Evolutionary conservation across 2,888 invertebrate species (phyloP), one percentile per base, ranked within the genome.

Genomic region (Melieria omissa): DNA sequence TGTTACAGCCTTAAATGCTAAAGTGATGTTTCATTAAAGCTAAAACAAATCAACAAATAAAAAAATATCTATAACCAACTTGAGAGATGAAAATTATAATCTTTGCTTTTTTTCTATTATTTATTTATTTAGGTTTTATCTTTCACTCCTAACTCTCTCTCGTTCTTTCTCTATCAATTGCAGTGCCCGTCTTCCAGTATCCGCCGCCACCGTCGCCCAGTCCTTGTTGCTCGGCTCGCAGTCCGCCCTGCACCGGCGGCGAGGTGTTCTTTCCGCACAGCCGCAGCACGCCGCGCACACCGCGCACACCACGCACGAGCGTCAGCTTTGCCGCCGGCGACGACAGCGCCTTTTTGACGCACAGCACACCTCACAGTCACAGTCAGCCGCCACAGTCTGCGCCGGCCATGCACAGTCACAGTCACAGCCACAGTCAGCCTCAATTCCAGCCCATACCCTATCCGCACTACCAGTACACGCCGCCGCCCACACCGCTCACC

Each of bases 161-260:
- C 67, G 61, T 12, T 68, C 45, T 73, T 73, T 65, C 49, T 63
- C 73, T 81, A 83, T 16, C 79, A 87, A 87, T 84, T 73, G 80
- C 86, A 29, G 29, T 29, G 62, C 86, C 86, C 65, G 81, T 85
- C 72, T 86, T 86, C 72, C 86, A 86, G 77, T 86, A 85, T 78
- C 85, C 87, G 70, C 81, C 83, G 74, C 86, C 87, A 65, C 81
- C 83, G 74, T 86, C 87, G 64, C 84, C 84, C 72, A 87, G 87
- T 73, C 87, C 87, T 70, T 86, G 86, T 4, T 87, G 87, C 75
- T 84, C 83, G 58, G 76, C 80, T 14, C 81, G 82, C 76, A 85
- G 84, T 76, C 83, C 85, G 70, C 77, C 79, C 70, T 85, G 81
- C 66, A 80, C 79, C 14, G 83, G 81, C 71, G 83, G 83, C 66